These are phyloP conservation scores for Leptopilina clavipes DNA, from an alignment of 1,140 invertebrate species.

Conservation along the genomic window DNA sequence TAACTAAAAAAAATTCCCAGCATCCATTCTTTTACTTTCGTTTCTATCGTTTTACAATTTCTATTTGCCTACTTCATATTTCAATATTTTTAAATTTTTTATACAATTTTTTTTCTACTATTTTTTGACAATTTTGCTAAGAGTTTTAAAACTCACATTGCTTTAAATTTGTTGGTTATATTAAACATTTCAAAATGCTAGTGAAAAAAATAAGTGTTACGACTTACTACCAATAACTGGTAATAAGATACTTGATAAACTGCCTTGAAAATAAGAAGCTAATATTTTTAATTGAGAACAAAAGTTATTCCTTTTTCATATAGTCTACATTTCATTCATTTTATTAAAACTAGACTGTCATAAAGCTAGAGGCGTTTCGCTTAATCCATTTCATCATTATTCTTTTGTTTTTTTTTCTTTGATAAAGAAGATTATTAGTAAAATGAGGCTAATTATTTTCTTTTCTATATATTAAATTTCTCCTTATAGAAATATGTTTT, in stretches of 20 bases:
- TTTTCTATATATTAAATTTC: too few species aligned
- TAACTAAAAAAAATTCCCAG: not conserved
- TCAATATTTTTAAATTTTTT: not conserved
- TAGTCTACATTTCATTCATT: not conserved
- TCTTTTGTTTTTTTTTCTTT: not conserved
- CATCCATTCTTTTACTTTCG: not conserved
- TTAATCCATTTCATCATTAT: not conserved
- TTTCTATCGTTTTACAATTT: not conserved
- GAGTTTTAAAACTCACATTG: conserved; percentile 14
- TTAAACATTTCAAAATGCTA: not conserved
- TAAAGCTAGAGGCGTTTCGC: not conserved
- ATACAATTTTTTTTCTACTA: too few species aligned
- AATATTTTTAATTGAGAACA: not conserved
- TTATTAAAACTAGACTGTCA: not conserved
- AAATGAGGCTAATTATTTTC: too few species aligned
- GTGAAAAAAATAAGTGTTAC: conserved; percentile 1
- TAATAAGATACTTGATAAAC: not conserved
- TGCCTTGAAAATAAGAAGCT: not conserved
- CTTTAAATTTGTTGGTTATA: conserved; percentile 2
- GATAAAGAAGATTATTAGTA: not conserved
- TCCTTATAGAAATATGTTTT: too few species aligned
- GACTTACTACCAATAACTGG: not conserved
- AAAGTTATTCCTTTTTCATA: not conserved
- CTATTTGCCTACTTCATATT: not conserved
- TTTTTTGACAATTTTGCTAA: not conserved